phyloP scores from a whole-genome alignment of 2,113 vertebrate genomes.

The Mus spicilegus region DNA sequence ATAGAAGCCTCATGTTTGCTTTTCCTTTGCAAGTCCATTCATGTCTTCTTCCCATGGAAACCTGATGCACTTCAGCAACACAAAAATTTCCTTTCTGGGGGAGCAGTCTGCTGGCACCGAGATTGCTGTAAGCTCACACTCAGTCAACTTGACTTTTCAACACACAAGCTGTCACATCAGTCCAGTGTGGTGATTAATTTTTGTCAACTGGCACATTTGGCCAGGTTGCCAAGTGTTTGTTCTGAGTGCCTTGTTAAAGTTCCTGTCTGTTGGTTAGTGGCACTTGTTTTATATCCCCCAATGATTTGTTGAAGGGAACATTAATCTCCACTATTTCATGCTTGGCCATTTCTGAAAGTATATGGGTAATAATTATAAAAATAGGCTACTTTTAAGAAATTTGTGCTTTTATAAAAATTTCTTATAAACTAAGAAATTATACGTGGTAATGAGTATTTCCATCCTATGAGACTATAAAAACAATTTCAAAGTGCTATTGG shows the following conservation, averaged over 20 bases:
- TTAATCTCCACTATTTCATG: slow-evolving; percentile 31
- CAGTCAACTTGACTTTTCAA: neutral
- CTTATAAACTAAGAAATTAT: neutral
- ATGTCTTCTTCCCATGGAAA: slow-evolving; percentile 37
- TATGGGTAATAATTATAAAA: slow-evolving; percentile 11
- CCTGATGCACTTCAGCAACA: neutral
- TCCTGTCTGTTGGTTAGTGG: neutral
- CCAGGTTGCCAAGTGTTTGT: neutral
- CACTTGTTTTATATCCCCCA: slow-evolving; percentile 40
- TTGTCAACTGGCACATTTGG: neutral
- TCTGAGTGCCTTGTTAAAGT: slow-evolving; percentile 55
- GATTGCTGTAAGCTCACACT: neutral
- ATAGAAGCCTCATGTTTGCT: neutral
- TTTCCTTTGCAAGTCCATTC: neutral
- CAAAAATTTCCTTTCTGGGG: neutral
- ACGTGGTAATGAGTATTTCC: slow-evolving; percentile 26
- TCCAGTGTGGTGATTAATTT: neutral
- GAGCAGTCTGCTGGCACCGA: neutral
- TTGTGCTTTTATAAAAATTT: neutral
- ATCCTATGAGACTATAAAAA: neutral
- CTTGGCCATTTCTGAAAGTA: neutral
- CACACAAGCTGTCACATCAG: neutral
- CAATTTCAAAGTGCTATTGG: neutral
- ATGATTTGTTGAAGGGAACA: slow-evolving; percentile 53
- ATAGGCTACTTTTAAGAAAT: neutral